Evolutionary conservation across 2,797 vertebrate genomes (phyloP).

Genomic region (Allenopithecus nigroviridis): DNA sequence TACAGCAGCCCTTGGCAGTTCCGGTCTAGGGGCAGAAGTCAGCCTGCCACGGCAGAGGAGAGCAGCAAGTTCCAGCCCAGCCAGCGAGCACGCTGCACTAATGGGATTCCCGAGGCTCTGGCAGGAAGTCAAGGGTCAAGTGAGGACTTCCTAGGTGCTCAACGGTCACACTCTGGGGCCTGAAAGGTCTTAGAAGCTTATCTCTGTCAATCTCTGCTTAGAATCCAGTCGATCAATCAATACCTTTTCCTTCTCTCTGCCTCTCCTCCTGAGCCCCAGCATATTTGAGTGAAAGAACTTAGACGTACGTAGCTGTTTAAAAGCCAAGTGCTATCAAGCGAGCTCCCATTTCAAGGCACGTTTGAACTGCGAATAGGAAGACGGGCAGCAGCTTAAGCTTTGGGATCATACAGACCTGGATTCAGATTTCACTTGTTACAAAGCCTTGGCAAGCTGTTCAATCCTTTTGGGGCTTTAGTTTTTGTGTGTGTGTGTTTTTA

Average conservation of each 20-base stretch:
- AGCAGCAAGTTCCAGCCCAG: no score
- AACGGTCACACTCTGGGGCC: background rate
- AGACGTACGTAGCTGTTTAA: background rate
- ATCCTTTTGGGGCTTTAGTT: background rate
- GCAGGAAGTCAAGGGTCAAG: background rate
- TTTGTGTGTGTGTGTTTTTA: background rate
- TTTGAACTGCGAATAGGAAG: background rate
- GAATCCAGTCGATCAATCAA: background rate
- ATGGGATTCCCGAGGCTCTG: background rate
- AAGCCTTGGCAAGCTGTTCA: background rate
- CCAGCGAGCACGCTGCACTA: fast-evolving
- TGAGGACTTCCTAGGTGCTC: background rate
- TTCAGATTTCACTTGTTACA: background rate
- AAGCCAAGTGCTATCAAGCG: background rate
- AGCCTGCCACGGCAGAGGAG: background rate
- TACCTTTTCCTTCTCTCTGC: background rate
- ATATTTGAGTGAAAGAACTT: background rate
- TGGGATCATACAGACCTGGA: background rate
- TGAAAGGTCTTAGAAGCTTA: background rate
- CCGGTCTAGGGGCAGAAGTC: background rate
- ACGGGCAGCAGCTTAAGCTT: background rate
- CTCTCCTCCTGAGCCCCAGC: background rate
- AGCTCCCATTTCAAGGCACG: background rate
- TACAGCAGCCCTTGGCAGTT: background rate
- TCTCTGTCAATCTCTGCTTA: background rate